phyloP scores from a whole-genome alignment of 2,113 vertebrate species.

The Rallus limicola region DNA sequence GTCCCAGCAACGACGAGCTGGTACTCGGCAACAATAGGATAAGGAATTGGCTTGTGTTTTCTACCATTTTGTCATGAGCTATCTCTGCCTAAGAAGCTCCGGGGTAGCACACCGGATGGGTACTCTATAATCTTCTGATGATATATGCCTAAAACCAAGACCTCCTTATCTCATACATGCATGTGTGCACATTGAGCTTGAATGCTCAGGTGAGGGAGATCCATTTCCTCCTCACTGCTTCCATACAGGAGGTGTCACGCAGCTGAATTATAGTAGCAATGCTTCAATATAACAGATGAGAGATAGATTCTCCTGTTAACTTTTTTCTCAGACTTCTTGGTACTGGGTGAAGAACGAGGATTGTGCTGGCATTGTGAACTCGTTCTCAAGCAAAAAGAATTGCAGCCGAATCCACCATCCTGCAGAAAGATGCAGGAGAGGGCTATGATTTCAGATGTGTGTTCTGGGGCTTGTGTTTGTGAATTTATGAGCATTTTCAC shows the following conservation, averaged over 20 bases:
- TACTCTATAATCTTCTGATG: neutral
- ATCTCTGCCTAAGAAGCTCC: neutral
- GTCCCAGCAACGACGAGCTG: neutral
- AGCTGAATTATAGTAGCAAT: neutral
- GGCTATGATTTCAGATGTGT: neutral
- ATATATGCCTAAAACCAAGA: neutral
- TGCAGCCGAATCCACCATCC: neutral
- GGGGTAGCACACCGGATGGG: fast-evolving
- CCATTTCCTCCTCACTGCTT: neutral
- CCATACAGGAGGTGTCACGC: neutral
- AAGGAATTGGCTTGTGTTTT: neutral
- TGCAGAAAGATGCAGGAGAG: neutral
- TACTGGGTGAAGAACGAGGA: neutral
- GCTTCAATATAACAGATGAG: neutral
- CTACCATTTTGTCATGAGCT: neutral
- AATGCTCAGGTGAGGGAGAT: neutral
- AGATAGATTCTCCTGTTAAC: fast-evolving
- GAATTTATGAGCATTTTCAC: neutral
- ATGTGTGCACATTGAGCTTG: neutral
- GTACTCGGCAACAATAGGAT: fast-evolving
- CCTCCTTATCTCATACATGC: neutral
- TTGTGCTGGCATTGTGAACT: neutral
- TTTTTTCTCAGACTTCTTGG: neutral
- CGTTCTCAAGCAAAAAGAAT: neutral
- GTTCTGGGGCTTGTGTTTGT: neutral